Evolutionary conservation across 2,113 vertebrate species (phyloP).

Genomic region (Zosterops japonicus): DNA sequence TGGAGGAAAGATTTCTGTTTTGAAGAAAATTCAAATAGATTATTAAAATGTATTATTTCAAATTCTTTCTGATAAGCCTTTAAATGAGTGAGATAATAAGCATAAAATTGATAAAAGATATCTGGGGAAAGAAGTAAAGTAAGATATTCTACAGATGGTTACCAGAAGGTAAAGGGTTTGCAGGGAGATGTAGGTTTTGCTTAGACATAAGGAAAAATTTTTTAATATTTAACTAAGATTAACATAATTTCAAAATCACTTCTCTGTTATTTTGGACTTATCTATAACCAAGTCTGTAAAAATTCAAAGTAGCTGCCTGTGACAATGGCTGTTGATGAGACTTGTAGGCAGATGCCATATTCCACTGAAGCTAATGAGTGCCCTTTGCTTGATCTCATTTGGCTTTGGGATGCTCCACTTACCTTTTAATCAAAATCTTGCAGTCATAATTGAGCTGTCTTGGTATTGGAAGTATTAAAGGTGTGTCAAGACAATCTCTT

Average conservation of each 20-base stretch:
- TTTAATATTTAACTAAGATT: not conserved
- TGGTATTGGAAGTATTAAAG: conserved; percentile 49
- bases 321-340: not conserved
- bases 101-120: not conserved
- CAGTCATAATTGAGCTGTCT: conserved; percentile 65
- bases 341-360: not conserved
- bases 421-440: conserved; percentile 66
- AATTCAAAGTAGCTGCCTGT: not conserved
- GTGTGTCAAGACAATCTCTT: conserved; percentile 34
- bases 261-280: not conserved
- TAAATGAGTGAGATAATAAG: not conserved
- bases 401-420: conserved; percentile 52
- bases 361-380: not conserved
- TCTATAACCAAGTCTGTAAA: not conserved
- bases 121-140: not conserved
- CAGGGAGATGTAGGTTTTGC: not conserved
- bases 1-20: not conserved
- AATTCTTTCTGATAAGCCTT: not conserved
- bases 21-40: not conserved
- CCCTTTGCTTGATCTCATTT: conserved; percentile 47
- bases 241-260: not conserved
- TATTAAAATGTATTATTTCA: not conserved
- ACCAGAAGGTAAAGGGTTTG: not conserved
- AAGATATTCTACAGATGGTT: not conserved
- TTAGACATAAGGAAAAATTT: not conserved